Conservation (phyloP, 1,140 invertebrate genomes). For the Nasonia longicornis region DNA sequence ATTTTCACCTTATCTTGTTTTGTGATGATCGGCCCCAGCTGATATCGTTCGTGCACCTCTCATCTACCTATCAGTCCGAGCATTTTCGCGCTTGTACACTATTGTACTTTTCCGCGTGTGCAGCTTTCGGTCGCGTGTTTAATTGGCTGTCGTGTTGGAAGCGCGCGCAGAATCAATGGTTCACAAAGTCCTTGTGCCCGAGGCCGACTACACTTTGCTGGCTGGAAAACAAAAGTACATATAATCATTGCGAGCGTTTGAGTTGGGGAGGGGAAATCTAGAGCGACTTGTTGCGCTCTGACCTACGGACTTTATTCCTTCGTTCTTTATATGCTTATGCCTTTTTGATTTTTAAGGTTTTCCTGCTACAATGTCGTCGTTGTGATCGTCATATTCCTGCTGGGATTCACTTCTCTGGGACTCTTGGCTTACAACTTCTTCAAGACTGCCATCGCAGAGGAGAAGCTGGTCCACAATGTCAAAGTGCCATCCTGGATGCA, state of each 20-base stretch:
- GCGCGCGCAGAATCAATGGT: slow-evolving; percentile 33
- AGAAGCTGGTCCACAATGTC: slow-evolving; percentile 39
- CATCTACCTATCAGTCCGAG: no score
- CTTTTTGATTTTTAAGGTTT: slow-evolving; percentile 22
- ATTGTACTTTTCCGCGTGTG: no score
- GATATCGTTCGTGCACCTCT: background rate
- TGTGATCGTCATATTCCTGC: slow-evolving; percentile 13
- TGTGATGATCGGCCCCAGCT: slow-evolving; percentile 3
- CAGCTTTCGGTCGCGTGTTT: no score
- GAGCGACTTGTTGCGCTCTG: background rate
- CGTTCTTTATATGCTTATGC: background rate
- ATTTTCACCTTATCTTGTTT: slow-evolving; percentile 9
- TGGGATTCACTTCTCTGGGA: slow-evolving; percentile 39
- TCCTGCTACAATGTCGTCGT: slow-evolving; percentile 38
- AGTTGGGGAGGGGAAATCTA: no score
- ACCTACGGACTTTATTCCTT: background rate
- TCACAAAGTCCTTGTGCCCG: slow-evolving; percentile 37
- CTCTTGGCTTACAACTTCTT: slow-evolving; percentile 38
- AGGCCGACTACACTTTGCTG: slow-evolving; percentile 31
- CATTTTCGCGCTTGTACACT: no score
- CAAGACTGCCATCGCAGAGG: slow-evolving; percentile 33
- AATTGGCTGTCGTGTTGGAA: background rate
- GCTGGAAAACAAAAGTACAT: slow-evolving; percentile 39
- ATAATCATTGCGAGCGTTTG: no score
- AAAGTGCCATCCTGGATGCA: slow-evolving; percentile 38